These are phyloP conservation scores for Mus musculus DNA, from an alignment of 2,113 vertebrate species.

Conservation along the genomic window GRCm39 chr10:114109501-114110000, in stretches of 20 bases:
- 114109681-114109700: background rate
- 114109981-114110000: background rate
- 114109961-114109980: background rate
- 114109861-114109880: background rate
- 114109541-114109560: constrained; percentile 66
- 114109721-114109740: background rate
- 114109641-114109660: constrained; percentile 45
- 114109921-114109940: background rate
- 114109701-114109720: background rate
- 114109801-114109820: background rate
- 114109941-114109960: background rate
- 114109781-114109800: constrained; percentile 37
- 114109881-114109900: background rate
- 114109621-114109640: background rate
- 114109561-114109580: constrained; percentile 68
- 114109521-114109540: constrained; percentile 65
- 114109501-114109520: constrained; percentile 78
- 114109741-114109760: background rate
- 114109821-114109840: background rate
- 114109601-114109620: constrained; percentile 59
- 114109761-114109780: constrained; percentile 53
- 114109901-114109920: background rate
- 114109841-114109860: background rate
- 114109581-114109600: constrained; percentile 50
- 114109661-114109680: background rate